Evolutionary conservation across 2,113 vertebrate species (phyloP).

Genomic region (Ornithorhynchus anatinus): DNA sequence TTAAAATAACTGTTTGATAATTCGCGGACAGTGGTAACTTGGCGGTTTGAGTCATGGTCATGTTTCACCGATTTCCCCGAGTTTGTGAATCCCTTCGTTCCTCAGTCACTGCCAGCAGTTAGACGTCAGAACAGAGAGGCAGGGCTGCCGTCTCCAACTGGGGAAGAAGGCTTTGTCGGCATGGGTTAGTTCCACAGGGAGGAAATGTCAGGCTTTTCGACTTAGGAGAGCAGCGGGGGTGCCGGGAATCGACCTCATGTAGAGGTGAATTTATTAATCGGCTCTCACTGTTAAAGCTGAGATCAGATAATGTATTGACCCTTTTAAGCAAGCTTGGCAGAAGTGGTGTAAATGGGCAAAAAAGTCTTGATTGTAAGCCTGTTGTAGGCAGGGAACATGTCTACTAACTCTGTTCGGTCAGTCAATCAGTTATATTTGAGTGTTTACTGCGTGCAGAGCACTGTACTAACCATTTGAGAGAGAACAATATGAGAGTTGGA

Average conservation of each 20-base stretch:
- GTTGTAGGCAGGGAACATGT: no score
- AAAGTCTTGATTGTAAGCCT: no score
- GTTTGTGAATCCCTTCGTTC: neutral
- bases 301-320: neutral
- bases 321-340: neutral
- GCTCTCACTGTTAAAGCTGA: neutral
- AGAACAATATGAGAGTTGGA: no score
- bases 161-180: neutral
- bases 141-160: neutral
- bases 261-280: neutral
- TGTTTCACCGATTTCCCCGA: accelerated
- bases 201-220: neutral
- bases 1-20: neutral
- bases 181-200: no score
- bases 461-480: no score
- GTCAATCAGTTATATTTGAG: no score
- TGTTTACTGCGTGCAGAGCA: no score
- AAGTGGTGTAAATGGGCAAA: neutral
- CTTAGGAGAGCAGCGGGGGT: neutral
- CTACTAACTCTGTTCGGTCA: no score
- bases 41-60: slow-evolving; percentile 35
- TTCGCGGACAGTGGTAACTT: slow-evolving; percentile 16
- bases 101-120: neutral
- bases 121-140: neutral
- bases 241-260: neutral